Evolutionary conservation across 23 tunicate genomes (phyloP).

Genomic region (Diplosoma virens): DNA sequence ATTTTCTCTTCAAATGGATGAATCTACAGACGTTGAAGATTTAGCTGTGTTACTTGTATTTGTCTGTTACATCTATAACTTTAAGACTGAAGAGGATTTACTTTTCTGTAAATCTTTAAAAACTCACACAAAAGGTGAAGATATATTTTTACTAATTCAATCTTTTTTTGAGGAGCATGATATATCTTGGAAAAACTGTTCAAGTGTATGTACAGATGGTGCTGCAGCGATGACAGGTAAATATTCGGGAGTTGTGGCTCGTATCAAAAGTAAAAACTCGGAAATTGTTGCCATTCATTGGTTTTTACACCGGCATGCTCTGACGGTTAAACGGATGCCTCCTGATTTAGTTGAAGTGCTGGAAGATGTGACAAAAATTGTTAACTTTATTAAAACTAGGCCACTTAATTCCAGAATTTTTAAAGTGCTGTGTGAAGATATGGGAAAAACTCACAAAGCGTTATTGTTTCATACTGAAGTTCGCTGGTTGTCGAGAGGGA

Average conservation of each 20-base stretch:
- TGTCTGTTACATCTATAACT: constrained; percentile 20
- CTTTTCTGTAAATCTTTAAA: constrained; percentile 24
- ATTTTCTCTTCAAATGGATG: constrained; percentile 23
- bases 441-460: constrained; percentile 32
- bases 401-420: constrained; percentile 26
- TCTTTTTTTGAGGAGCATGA: constrained; percentile 28
- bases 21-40: constrained; percentile 14
- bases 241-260: constrained; percentile 25
- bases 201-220: constrained; percentile 25
- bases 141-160: constrained; percentile 23
- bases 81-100: constrained; percentile 21
- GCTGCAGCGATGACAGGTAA: constrained; percentile 21
- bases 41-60: constrained; percentile 29
- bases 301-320: constrained; percentile 31
- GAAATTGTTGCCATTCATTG: constrained; percentile 19
- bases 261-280: constrained; percentile 19
- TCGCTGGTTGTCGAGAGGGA: constrained; percentile 27
- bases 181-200: constrained; percentile 22
- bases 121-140: constrained; percentile 30
- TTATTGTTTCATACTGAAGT: constrained; percentile 29
- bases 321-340: constrained; percentile 27
- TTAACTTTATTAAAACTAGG: constrained; percentile 24
- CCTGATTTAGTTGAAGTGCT: constrained; percentile 24
- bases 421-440: constrained; percentile 14
- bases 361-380: constrained; percentile 26